phyloP scores from a whole-genome alignment of 2,113 vertebrate genomes.

The Eudorcas thomsonii region DNA sequence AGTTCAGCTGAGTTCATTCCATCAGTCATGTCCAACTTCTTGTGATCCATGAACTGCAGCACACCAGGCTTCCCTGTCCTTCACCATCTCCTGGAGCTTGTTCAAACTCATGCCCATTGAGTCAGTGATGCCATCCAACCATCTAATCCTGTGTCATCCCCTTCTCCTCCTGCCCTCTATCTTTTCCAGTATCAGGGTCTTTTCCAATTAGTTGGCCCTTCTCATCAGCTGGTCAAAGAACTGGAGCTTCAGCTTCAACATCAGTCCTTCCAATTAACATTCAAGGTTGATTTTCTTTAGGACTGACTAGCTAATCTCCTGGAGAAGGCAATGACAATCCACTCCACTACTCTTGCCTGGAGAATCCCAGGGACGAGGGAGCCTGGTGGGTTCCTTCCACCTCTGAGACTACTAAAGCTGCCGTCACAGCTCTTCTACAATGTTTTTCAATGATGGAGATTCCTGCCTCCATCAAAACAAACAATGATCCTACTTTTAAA shows the following conservation, averaged over 20 bases:
- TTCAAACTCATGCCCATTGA: not conserved
- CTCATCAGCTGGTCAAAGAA: not conserved
- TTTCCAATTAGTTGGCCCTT: not conserved
- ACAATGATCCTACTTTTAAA: too few relatives aligned
- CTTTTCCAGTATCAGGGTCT: not conserved
- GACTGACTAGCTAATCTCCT: not conserved
- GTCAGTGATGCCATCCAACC: not conserved
- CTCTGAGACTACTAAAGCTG: too few relatives aligned
- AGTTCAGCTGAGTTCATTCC: not conserved
- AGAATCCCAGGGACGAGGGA: too few relatives aligned
- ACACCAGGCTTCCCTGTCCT: not conserved
- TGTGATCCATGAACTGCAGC: not conserved
- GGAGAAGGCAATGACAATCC: too few relatives aligned
- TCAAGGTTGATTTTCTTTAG: not conserved
- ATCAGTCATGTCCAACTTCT: not conserved
- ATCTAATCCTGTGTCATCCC: not conserved
- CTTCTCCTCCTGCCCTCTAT: not conserved
- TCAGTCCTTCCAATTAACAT: not conserved
- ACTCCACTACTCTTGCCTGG: too few relatives aligned
- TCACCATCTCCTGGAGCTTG: not conserved
- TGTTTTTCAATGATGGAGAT: too few relatives aligned
- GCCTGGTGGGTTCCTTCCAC: too few relatives aligned
- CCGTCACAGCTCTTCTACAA: too few relatives aligned
- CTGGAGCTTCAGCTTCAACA: not conserved
- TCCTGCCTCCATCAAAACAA: too few relatives aligned